Evolutionary conservation across 2,113 vertebrate genomes (phyloP).

Genomic region (Heterotilapia buettikoferi): DNA sequence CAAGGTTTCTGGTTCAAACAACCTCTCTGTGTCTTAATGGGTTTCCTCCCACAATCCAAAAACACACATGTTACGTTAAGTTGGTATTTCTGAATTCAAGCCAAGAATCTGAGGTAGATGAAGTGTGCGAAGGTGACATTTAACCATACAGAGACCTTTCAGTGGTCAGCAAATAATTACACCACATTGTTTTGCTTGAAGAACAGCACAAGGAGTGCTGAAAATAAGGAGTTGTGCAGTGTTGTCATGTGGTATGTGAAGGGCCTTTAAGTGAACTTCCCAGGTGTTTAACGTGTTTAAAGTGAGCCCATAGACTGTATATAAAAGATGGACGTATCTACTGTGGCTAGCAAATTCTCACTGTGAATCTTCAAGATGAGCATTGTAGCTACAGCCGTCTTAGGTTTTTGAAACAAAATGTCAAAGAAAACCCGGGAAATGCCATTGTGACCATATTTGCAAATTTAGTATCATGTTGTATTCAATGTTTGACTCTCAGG

Average conservation of each 20-base stretch:
- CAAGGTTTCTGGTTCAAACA: neutral
- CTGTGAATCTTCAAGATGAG: neutral
- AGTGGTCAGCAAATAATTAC: neutral
- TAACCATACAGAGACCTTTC: neutral
- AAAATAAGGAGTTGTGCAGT: neutral
- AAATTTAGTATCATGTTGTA: neutral
- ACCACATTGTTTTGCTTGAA: neutral
- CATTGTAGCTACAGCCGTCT: neutral
- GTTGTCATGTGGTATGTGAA: neutral
- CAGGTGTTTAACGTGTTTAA: neutral
- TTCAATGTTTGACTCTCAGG: neutral
- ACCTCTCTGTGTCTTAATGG: rapidly evolving
- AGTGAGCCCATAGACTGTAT: neutral
- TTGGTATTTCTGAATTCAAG: neutral
- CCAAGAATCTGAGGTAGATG: neutral
- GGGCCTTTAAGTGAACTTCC: neutral
- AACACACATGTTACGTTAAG: neutral
- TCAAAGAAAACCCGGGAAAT: neutral
- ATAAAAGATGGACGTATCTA: neutral
- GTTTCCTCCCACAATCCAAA: neutral
- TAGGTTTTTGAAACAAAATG: neutral
- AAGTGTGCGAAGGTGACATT: neutral
- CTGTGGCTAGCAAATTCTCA: neutral
- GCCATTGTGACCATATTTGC: neutral
- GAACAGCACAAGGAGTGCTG: neutral